Evolutionary conservation across 1,140 invertebrate genomes (phyloP).

Genomic region (Diorhabda elongata): DNA sequence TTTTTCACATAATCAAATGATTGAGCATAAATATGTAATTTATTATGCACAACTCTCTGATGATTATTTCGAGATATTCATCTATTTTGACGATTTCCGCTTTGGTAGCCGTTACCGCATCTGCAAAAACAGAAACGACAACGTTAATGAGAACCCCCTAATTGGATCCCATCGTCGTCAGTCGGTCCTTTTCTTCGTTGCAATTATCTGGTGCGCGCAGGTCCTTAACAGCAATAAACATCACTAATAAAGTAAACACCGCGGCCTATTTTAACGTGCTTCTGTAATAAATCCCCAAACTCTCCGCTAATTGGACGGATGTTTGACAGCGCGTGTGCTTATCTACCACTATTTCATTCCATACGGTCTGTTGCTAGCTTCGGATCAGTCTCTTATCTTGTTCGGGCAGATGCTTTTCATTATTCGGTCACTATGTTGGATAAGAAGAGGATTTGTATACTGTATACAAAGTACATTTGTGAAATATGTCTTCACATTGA

Average conservation of each 20-base stretch:
- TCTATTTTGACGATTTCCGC: slow-evolving; percentile 5
- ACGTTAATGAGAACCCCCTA: slow-evolving; percentile 8
- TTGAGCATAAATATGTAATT: too few relatives aligned
- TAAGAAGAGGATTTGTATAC: too few relatives aligned
- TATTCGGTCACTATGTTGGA: too few relatives aligned
- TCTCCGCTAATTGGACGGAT: slow-evolving; percentile 33
- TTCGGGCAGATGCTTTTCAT: too few relatives aligned
- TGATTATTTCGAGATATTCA: neutral
- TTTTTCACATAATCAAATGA: too few relatives aligned
- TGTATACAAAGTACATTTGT: too few relatives aligned
- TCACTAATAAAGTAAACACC: slow-evolving; percentile 26
- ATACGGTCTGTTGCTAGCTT: neutral
- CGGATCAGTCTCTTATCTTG: neutral
- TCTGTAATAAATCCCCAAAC: slow-evolving; percentile 31
- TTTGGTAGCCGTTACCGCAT: neutral
- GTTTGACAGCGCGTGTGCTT: slow-evolving; percentile 32
- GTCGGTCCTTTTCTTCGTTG: slow-evolving; percentile 4
- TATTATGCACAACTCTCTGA: neutral
- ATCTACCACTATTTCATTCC: slow-evolving; percentile 28
- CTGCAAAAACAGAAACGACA: neutral
- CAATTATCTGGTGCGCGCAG: slow-evolving; percentile 12
- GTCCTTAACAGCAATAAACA: slow-evolving; percentile 5
- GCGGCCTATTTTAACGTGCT: slow-evolving; percentile 31
- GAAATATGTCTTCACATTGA: too few relatives aligned
- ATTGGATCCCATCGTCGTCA: slow-evolving; percentile 7